Base-by-base conservation (phyloP, 2,797 vertebrate species). In the Myiothlypis chrysogaster region DNA sequence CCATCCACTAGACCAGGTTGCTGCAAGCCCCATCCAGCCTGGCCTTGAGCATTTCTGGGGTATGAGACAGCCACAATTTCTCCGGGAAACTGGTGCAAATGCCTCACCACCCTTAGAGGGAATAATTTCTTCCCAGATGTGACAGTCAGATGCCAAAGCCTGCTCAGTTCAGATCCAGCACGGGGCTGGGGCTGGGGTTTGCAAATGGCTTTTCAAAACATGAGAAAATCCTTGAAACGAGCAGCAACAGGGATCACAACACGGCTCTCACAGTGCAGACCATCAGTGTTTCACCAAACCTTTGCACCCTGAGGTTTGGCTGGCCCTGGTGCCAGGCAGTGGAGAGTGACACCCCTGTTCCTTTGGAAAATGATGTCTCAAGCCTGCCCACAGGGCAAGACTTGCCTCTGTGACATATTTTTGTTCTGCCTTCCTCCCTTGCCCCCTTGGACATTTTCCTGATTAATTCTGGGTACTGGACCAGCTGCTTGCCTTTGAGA, bases 341-440 rank as follows among this genome's bases (percentile, higher is more conserved):
- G 0, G 24, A 35, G 46, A 19, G 7, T 3, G 0, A 21, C 3
- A 6, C 10, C 55, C 32, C 35, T 18, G 12, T 2, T 57, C 25
- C 47, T 71, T 72, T 0, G 0, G 8, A 24, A 32, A 41, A 10
- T 0, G 0, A 0, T 14, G 12, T 44, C 85, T 79, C 1, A 0
- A n/a, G 20, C 28, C 32, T 35, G 22, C 24, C 18, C 6, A 2
- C 22, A 30, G 21, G 72, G 35, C 52, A 15, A 14, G 19, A 53
- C 57, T 56, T 30, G 22, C 35, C 47, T 76, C 47, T 23, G 30
- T 59, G 60, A 39, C 37, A 23, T 9, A 7, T 32, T 63, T 78
- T 46, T 39, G 14, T 34, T 87, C 70, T 39, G 20, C n/a, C 85
- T 69, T 68, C 57, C 35, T 78, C 46, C 28, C 46, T 68, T 70